These are phyloP conservation scores for Drosophila pseudoobscura DNA, from an alignment of 1,140 invertebrate genomes.

Conservation along the genomic window DNA sequence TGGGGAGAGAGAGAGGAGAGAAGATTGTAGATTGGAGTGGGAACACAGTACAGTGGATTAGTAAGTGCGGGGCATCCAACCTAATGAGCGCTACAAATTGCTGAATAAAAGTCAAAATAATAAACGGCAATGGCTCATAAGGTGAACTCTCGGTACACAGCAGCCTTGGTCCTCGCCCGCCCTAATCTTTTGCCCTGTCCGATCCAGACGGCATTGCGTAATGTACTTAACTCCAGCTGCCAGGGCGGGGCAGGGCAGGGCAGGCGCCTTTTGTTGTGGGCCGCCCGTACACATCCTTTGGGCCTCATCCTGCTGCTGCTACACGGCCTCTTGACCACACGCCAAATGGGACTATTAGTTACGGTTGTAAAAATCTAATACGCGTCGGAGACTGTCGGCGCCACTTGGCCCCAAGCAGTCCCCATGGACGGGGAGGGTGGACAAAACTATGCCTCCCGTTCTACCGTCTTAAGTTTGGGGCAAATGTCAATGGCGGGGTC, in stretches of 20 bases:
- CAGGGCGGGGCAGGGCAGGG: neutral
- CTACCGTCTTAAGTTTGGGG: neutral
- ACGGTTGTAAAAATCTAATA: constrained; percentile 82
- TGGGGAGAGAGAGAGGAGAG: constrained; percentile 4
- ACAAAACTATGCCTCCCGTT: constrained; percentile 33
- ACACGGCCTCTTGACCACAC: constrained; percentile 67
- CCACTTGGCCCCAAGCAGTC: constrained; percentile 48
- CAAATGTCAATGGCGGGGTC: constrained; percentile 52
- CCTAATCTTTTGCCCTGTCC: too few relatives aligned
- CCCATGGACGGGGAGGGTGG: constrained; percentile 9
- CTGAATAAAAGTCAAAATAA: constrained; percentile 82
- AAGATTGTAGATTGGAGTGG: too few relatives aligned
- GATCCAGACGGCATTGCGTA: constrained; percentile 53
- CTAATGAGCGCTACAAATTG: constrained; percentile 80
- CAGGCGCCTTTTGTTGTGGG: constrained; percentile 35
- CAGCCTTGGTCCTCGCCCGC: neutral
- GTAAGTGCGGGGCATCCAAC: constrained; percentile 60
- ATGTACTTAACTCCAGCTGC: constrained; percentile 76
- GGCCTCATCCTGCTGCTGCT: constrained; percentile 3
- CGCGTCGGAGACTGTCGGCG: constrained; percentile 66
- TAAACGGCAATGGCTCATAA: constrained; percentile 81
- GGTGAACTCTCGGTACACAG: constrained; percentile 46
- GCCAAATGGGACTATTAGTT: constrained; percentile 82
- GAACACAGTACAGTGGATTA: constrained; percentile 12
- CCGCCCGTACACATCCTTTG: constrained; percentile 3